A percentile compares a stretch with the other conserved stretches of the same genome.
phyloP scores from a whole-genome alignment of 2,113 vertebrate species.

The Nerophis lumbriciformis region DNA sequence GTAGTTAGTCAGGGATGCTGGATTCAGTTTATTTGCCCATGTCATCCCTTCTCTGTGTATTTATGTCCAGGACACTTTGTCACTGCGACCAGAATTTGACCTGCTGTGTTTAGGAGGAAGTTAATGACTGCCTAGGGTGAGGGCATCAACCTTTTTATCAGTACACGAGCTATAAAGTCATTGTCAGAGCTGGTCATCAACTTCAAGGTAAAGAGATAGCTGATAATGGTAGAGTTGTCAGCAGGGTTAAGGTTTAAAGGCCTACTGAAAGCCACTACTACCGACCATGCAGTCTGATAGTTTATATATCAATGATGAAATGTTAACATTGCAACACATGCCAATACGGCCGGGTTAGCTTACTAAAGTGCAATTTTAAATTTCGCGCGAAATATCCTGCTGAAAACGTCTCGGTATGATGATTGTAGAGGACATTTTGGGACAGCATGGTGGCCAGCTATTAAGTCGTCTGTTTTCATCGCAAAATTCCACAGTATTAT shows the following conservation, averaged over 20 bases:
- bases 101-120: not conserved
- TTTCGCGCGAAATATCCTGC: too few relatives aligned
- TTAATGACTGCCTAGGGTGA: constrained; percentile 10
- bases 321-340: too few relatives aligned
- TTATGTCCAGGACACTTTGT: constrained; percentile 8
- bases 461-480: too few relatives aligned
- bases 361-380: too few relatives aligned
- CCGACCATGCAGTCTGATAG: too few relatives aligned
- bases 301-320: too few relatives aligned
- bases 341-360: too few relatives aligned
- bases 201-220: not conserved
- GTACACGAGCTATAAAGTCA: constrained; percentile 17
- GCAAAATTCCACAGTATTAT: too few relatives aligned
- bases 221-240: constrained; percentile 2
- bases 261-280: too few relatives aligned
- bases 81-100: constrained; percentile 1
- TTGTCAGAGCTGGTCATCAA: not conserved
- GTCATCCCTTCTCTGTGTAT: not conserved
- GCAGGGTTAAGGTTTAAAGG: constrained; percentile 3
- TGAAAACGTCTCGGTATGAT: too few relatives aligned
- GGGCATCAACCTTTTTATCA: constrained; percentile 31
- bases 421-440: too few relatives aligned
- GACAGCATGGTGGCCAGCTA: too few relatives aligned
- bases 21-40: not conserved
- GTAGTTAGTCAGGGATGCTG: not conserved